These are phyloP conservation scores for Mesorhabditis spiculigera DNA, from an alignment of 2,888 invertebrate species.

Conservation along the genomic window DNA sequence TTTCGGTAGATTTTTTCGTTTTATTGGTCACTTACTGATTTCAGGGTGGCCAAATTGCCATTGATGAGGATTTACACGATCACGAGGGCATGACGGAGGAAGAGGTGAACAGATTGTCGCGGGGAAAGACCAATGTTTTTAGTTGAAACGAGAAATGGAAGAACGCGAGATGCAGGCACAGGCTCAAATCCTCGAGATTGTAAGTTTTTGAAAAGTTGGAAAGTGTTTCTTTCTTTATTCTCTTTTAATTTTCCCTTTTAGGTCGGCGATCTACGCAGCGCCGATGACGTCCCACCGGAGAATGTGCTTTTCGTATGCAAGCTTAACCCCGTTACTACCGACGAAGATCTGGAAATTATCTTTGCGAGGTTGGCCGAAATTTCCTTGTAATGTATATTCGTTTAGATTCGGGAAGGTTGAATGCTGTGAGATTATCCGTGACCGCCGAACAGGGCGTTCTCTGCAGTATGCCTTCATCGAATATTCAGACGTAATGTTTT, in stretches of 20 bases:
- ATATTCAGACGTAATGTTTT: slow-evolving; percentile 72
- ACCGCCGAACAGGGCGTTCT: slow-evolving; percentile 85
- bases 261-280: slow-evolving; percentile 91
- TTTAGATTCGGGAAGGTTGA: slow-evolving; percentile 67
- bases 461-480: slow-evolving; percentile 98
- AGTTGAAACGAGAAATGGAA: slow-evolving; percentile 72
- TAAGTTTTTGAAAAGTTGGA: slow-evolving; percentile 31
- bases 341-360: slow-evolving; percentile 85
- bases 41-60: slow-evolving; percentile 46
- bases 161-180: slow-evolving; percentile 90
- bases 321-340: slow-evolving; percentile 93
- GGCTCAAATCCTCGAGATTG: slow-evolving; percentile 95
- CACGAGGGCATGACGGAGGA: slow-evolving; percentile 80
- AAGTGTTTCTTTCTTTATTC: neutral
- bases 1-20: slow-evolving; percentile 19
- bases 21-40: neutral
- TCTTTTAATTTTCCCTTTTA: slow-evolving; percentile 10
- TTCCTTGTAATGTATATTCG: neutral
- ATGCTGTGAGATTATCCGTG: slow-evolving; percentile 72
- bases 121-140: neutral
- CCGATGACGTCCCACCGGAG: slow-evolving; percentile 94
- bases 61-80: slow-evolving; percentile 53
- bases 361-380: slow-evolving; percentile 86
- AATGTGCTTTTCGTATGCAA: slow-evolving; percentile 99
- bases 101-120: slow-evolving; percentile 66